phyloP scores from a whole-genome alignment of 2,888 invertebrate species.

The Uropetala carovei region DNA sequence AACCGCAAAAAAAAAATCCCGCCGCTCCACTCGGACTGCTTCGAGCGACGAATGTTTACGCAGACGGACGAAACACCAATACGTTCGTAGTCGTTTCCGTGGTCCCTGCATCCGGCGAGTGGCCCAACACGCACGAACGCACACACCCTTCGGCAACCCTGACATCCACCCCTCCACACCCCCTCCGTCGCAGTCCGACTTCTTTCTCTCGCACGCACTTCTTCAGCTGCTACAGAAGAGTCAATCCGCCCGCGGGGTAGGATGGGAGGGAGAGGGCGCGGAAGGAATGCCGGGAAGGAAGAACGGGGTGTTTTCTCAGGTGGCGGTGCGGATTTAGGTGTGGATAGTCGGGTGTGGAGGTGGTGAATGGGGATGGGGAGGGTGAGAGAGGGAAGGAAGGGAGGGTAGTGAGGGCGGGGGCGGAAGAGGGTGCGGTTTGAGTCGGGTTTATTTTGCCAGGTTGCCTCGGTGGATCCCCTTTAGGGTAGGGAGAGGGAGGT shows the following conservation, averaged over 20 bases:
- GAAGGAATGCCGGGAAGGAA: background rate
- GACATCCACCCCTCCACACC: background rate
- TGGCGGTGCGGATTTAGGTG: background rate
- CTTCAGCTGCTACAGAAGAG: no score
- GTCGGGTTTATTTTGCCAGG: slow-evolving; percentile 16
- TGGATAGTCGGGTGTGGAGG: no score
- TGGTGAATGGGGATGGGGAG: no score
- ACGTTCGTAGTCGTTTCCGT: slow-evolving; percentile 5
- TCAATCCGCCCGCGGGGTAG: no score
- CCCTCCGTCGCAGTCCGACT: background rate
- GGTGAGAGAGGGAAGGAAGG: background rate
- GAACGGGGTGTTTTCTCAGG: slow-evolving; percentile 23
- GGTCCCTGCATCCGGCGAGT: slow-evolving; percentile 21
- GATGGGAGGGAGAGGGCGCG: no score
- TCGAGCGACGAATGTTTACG: background rate
- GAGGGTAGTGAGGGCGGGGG: background rate
- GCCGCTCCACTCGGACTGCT: background rate
- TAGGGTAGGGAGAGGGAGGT: no score
- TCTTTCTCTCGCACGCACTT: background rate
- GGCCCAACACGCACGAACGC: background rate
- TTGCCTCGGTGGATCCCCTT: background rate
- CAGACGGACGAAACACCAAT: background rate
- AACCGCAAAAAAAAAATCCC: background rate
- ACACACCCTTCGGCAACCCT: background rate
- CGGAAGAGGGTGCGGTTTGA: background rate